Conservation (phyloP, 2,797 vertebrate species). For the Sebastes nivosus region DNA sequence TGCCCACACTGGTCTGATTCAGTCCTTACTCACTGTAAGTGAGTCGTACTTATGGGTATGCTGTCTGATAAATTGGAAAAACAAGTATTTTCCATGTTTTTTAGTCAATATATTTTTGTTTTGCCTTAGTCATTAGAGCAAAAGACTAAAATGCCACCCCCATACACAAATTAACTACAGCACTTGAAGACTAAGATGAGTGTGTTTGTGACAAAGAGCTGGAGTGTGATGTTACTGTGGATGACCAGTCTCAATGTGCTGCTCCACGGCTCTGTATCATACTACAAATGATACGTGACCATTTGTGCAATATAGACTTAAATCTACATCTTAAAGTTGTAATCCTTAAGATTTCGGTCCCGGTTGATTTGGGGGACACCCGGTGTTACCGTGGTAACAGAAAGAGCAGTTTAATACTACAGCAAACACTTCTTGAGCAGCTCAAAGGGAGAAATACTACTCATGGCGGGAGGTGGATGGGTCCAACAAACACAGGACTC, state of each 20-base stretch:
- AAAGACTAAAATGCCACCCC: constrained; percentile 14
- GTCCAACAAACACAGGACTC: too few relatives aligned
- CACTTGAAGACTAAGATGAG: not conserved
- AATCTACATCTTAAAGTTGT: not conserved
- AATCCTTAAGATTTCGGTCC: not conserved
- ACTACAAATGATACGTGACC: not conserved
- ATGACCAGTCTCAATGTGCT: not conserved
- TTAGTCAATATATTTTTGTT: constrained; percentile 4
- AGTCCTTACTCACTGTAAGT: constrained; percentile 30
- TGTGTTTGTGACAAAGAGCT: not conserved
- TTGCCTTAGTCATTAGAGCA: constrained; percentile 36
- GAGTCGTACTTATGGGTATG: constrained; percentile 8
- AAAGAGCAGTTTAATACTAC: not conserved
- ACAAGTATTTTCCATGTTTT: constrained; percentile 2
- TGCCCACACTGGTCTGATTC: constrained; percentile 51
- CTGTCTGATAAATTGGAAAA: constrained; percentile 24
- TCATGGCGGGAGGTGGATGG: too few relatives aligned
- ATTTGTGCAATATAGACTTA: not conserved
- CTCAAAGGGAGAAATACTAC: too few relatives aligned
- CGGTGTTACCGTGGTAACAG: not conserved
- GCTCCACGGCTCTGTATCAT: not conserved
- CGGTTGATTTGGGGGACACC: not conserved
- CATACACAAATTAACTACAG: constrained; percentile 6
- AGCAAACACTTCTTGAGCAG: not conserved
- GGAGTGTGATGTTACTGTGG: not conserved